Evolutionary conservation across 2,797 vertebrate species (phyloP), one percentile per base, ranked within the genome.

Genomic region (Acrossocheilus fasciatus): DNA sequence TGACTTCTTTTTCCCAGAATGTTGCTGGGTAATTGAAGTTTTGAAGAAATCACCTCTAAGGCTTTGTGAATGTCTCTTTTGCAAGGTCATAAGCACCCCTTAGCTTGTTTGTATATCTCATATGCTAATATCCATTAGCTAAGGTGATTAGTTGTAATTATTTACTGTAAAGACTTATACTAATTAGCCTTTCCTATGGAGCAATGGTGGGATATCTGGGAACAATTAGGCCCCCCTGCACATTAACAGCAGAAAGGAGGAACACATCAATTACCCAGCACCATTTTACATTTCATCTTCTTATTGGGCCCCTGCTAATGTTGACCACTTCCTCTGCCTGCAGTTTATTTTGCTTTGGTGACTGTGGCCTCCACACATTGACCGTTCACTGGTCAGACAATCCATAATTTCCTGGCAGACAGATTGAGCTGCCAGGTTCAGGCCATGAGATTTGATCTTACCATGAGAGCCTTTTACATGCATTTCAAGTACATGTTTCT

Each of bases 341-440:
- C 91, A 94, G 96, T 98, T 98, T 98, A 96, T 98, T 98, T 98
- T 97, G 96, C 96, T 98, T 98, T 96, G 95, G 96, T 96, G 95
- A 94, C 94, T 96, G 92, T 93, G 93, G 95, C 96, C 96, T 97
- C 95, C 94, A 95, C 95, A 95, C 94, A 92, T 90, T 89, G 92
- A 93, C 93, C 90, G 91, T 92, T 95, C 87, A 82, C 91, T 94
- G 93, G 96, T 93, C 93, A 95, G 93, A 94, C 93, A 91, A 94
- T 95, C 93, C 92, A 92, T 95, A 92, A 97, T 95, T 92, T 93
- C 92, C 92, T 91, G 91, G 93, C 91, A 91, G 88, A 91, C 93
- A 89, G 93, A 93, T 94, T 95, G 95, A 95, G 90, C 91, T 87
- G 89, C 80, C 87, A 92, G 66, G 62, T 84, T 83, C 34, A 84